Base-by-base conservation (phyloP, 2,888 invertebrate genomes). In the Synergus itoensis region DNA sequence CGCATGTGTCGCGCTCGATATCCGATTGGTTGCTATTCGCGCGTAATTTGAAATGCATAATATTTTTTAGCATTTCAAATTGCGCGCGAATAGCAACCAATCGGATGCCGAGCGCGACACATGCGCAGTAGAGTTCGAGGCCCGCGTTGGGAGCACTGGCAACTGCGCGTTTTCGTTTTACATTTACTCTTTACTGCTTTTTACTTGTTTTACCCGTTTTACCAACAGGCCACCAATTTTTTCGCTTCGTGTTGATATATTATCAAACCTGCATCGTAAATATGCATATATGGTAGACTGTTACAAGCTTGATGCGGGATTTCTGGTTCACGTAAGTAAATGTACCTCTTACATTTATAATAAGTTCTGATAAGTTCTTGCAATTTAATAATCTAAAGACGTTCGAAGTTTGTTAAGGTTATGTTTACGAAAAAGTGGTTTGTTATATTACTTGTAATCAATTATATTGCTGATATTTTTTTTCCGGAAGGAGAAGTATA, bases 391-490 rank as follows among this genome's bases (percentile, higher is more conserved):
- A 12, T 60, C 4, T 21, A 9, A 21, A 60, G 60, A 21, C 2
- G 18, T 60, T 60, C 18, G 0, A 21, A 21, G 18, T 9, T 12
- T 73, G n/a, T 53, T 14, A 4, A 73, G 73, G 73, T 73, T 73
- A 73, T 73, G 53, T 73, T 73, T 73, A 73, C 48, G 21, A 48
- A 9, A 2, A 64, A 14, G 14, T 63, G 36, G 16, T 63, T 36
- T 63, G 8, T 63, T 63, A 9, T 60, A 12, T 8, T 53, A 11
- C 36, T 4, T 28, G 8, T 16, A 36, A 73, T 28, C 8, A 53
- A 53, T 64, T 36, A 40, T 73, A 53, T 9, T 16, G 4, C n/a
- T 14, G 7, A 48, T n/a, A 60, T 60, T 60, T 21, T 60, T 21
- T 4, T 1, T 60, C 60, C n/a, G 41, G 14, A 45, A 53, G 36